phyloP scores from a whole-genome alignment of 2,888 invertebrate genomes.

The Eupeodes latifasciatus region DNA sequence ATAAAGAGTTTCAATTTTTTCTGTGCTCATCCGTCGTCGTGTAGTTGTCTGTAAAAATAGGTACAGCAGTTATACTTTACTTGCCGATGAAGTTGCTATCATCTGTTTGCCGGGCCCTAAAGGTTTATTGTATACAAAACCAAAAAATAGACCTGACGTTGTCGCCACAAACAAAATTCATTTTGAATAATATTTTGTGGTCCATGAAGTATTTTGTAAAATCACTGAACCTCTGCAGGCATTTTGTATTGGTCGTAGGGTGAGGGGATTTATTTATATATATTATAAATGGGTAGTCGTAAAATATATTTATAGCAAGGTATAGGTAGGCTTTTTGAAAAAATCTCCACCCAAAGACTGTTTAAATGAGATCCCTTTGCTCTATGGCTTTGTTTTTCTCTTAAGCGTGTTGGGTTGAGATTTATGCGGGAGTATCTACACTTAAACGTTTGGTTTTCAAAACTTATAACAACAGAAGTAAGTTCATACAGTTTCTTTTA shows the following conservation, averaged over 20 bases:
- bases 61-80: not conserved
- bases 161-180: conserved; percentile 41
- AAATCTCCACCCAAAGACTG: not conserved
- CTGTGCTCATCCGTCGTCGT: not conserved
- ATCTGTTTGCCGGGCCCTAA: conserved; percentile 48
- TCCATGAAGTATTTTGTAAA: conserved; percentile 59
- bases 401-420: not conserved
- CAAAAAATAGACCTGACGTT: conserved; percentile 14
- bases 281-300: not conserved
- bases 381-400: not conserved
- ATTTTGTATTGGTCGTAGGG: not conserved
- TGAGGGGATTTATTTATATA: not conserved
- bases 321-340: conserved; percentile 11
- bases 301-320: not conserved
- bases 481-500: too few relatives aligned
- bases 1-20: conserved; percentile 41
- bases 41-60: not conserved
- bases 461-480: too few relatives aligned
- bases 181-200: conserved; percentile 57
- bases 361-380: not conserved
- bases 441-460: too few relatives aligned
- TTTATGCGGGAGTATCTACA: too few relatives aligned
- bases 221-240: conserved; percentile 55
- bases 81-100: conserved; percentile 64
- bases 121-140: not conserved